Conservation (phyloP, 1,140 invertebrate genomes). For the Bombus pascuorum region DNA sequence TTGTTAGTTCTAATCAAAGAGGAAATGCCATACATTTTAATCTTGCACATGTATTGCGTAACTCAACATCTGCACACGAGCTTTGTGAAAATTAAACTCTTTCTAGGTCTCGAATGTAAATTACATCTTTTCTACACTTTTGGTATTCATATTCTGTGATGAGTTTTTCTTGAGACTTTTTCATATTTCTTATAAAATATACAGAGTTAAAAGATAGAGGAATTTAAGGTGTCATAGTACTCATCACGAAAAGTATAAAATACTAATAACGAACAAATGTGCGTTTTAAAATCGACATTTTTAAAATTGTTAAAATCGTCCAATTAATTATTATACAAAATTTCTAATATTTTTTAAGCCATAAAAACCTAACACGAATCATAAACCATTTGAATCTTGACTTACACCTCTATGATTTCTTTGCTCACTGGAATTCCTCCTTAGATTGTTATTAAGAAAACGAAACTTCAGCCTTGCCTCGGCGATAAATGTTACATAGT, state of each 20-base stretch:
- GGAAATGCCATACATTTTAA: background rate
- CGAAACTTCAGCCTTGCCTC: too few species aligned
- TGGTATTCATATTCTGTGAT: background rate
- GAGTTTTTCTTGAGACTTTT: background rate
- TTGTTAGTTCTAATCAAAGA: background rate
- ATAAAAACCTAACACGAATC: too few species aligned
- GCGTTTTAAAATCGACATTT: too few species aligned
- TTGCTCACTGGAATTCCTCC: too few species aligned
- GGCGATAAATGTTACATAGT: too few species aligned
- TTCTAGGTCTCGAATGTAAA: background rate
- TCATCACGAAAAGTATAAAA: background rate
- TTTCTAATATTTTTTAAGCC: too few species aligned
- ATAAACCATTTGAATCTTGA: too few species aligned
- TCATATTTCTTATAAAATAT: background rate
- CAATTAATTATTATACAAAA: too few species aligned
- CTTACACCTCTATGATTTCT: too few species aligned
- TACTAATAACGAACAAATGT: too few species aligned
- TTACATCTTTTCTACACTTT: background rate
- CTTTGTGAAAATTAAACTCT: background rate
- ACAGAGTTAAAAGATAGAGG: background rate
- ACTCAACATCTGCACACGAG: background rate
- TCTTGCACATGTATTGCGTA: background rate
- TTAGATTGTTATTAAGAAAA: too few species aligned
- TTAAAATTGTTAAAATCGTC: too few species aligned
- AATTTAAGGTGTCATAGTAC: background rate